A percentile compares a stretch with the other conserved stretches of the same genome.
These are phyloP conservation scores for Thamnaconus septentrionalis DNA, from an alignment of 2,113 vertebrate species.

Conservation along the genomic window DNA sequence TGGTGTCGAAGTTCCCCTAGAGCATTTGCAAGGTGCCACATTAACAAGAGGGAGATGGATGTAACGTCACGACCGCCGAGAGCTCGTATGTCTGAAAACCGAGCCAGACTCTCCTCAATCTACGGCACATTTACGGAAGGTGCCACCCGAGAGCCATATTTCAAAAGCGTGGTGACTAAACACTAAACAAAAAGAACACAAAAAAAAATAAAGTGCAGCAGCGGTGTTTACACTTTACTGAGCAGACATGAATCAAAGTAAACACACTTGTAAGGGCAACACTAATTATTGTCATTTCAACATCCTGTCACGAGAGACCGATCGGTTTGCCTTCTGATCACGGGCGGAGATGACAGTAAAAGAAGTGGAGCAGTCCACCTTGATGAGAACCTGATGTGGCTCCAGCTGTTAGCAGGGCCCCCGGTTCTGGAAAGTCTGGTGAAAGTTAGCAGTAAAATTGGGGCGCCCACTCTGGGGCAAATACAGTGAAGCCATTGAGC, in stretches of 20 bases:
- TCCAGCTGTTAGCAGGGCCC: conserved; percentile 47
- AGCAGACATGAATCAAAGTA: background rate
- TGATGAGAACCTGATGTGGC: conserved; percentile 69
- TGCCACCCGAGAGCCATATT: too few relatives aligned
- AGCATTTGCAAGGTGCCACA: background rate
- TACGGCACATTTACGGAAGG: too few relatives aligned
- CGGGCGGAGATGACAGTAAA: conserved; percentile 11
- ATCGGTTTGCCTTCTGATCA: background rate
- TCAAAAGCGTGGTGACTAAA: too few relatives aligned
- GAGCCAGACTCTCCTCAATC: too few relatives aligned
- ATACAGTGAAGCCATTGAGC: conserved; percentile 53
- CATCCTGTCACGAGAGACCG: background rate
- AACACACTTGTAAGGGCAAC: background rate
- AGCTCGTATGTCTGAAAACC: background rate
- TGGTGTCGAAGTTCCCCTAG: background rate
- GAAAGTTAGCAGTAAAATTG: conserved; percentile 66
- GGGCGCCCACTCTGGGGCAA: conserved; percentile 44
- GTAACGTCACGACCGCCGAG: background rate
- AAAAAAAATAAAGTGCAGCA: background rate
- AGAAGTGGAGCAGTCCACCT: conserved; percentile 13
- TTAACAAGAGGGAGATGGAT: background rate
- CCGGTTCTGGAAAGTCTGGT: conserved; percentile 53
- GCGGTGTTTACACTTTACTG: background rate
- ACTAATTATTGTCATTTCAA: background rate
- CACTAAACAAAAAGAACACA: too few relatives aligned